Evolutionary conservation across 2,888 invertebrate genomes (phyloP).

Genomic region (Yponomeuta plumbellus): DNA sequence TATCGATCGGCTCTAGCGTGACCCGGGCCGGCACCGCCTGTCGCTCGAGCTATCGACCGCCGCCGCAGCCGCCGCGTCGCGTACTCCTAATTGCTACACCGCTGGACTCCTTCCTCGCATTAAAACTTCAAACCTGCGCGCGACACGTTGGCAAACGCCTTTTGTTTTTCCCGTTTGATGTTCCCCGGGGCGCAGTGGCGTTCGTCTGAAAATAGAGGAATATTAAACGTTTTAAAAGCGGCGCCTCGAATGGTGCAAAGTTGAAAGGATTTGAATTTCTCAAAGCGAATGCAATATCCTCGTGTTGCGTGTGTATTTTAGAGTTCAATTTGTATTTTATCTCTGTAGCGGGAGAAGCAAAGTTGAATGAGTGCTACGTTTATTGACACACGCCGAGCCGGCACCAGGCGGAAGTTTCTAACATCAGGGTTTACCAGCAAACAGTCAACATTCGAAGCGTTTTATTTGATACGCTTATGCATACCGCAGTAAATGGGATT

Average conservation of each 20-base stretch:
- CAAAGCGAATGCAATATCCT: not conserved
- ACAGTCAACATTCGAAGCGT: not conserved
- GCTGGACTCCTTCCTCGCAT: conserved; percentile 43
- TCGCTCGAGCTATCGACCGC: conserved; percentile 64
- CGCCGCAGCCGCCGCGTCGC: conserved; percentile 57
- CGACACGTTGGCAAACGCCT: conserved; percentile 27
- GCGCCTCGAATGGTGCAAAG: not conserved
- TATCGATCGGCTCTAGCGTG: conserved; percentile 59
- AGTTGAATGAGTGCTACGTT: not conserved
- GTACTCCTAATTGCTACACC: conserved; percentile 54
- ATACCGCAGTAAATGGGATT: not conserved
- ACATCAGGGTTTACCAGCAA: not conserved
- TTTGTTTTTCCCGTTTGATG: not conserved
- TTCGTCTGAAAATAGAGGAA: no score
- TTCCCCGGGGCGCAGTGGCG: not conserved
- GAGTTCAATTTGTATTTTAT: not conserved
- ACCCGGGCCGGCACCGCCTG: conserved; percentile 67
- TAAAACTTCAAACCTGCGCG: conserved; percentile 52
- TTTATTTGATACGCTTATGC: not conserved
- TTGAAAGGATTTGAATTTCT: not conserved
- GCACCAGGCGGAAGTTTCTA: no score
- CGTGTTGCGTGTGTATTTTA: not conserved
- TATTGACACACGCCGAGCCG: not conserved
- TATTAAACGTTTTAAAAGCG: not conserved
- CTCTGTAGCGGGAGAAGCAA: not conserved